phyloP scores from a whole-genome alignment of 2,888 invertebrate genomes.

The Xylota sylvarum region DNA sequence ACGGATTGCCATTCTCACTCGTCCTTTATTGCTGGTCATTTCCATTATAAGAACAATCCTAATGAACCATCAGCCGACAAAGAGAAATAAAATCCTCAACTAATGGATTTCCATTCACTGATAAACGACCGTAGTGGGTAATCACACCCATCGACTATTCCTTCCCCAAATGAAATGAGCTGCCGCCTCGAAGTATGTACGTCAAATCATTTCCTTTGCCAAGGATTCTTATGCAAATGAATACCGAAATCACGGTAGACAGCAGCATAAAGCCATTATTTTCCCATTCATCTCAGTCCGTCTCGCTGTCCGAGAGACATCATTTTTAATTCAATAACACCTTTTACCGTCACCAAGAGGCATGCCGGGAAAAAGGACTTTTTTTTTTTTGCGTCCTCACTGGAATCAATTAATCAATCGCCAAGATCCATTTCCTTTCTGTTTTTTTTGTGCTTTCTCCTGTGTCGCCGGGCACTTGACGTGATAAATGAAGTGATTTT shows the following conservation, averaged over 20 bases:
- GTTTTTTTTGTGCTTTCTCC: not conserved
- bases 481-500: slow-evolving; percentile 68
- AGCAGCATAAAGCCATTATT: slow-evolving; percentile 51
- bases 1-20: slow-evolving; percentile 30
- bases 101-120: slow-evolving; percentile 72
- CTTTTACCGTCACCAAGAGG: slow-evolving; percentile 37
- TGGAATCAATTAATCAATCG: slow-evolving; percentile 65
- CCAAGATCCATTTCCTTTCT: slow-evolving; percentile 43
- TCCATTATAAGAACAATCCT: slow-evolving; percentile 40
- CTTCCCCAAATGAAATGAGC: not conserved
- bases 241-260: slow-evolving; percentile 53
- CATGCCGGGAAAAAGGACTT: slow-evolving; percentile 7
- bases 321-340: slow-evolving; percentile 69
- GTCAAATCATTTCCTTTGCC: slow-evolving; percentile 17
- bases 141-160: slow-evolving; percentile 21
- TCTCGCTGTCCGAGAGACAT: slow-evolving; percentile 47
- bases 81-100: slow-evolving; percentile 50
- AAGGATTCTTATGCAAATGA: slow-evolving; percentile 58
- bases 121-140: slow-evolving; percentile 49
- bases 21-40: slow-evolving; percentile 43
- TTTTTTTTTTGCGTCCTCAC: not conserved
- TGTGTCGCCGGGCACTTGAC: slow-evolving; percentile 16
- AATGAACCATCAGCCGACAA: slow-evolving; percentile 59
- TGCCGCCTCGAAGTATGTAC: not conserved
- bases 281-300: slow-evolving; percentile 32